Percentiles rank a stretch among this genome's conserved stretches.
Conservation (phyloP, 1,140 invertebrate species). For the Heterodera schachtii region DNA sequence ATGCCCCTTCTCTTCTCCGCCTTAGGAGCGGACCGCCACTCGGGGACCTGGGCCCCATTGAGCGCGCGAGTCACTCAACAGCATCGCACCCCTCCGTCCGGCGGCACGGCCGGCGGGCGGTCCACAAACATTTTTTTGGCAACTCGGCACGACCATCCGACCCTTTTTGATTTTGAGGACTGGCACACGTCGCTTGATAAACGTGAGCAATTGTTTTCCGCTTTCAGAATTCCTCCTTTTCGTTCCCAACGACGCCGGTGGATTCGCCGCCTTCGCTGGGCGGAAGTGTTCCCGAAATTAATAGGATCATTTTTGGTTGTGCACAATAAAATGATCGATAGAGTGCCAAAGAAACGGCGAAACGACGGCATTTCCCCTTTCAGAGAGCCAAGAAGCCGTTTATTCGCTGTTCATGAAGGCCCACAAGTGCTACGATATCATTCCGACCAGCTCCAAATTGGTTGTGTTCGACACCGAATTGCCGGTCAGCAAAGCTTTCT, state of each 20-base stretch:
- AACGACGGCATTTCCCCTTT: constrained; percentile 34
- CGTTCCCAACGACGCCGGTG: constrained; percentile 31
- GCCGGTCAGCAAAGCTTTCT: constrained; percentile 95
- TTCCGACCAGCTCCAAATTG: constrained; percentile 96
- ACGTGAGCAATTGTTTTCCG: constrained; percentile 39
- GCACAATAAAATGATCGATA: not conserved
- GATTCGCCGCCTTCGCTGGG: constrained; percentile 38
- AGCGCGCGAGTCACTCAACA: constrained; percentile 29
- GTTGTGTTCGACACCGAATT: constrained; percentile 99
- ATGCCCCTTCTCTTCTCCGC: not conserved
- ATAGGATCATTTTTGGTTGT: constrained; percentile 60
- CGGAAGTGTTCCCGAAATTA: constrained; percentile 53
- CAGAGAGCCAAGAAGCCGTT: constrained; percentile 64
- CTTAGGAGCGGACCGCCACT: constrained; percentile 17
- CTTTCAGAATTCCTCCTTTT: constrained; percentile 12
- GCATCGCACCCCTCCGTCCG: constrained; percentile 24
- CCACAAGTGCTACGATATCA: constrained; percentile 98
- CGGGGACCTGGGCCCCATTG: not conserved
- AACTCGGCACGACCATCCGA: constrained; percentile 48
- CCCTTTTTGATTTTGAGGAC: constrained; percentile 61
- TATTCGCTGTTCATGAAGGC: constrained; percentile 85
- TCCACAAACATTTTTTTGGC: constrained; percentile 42
- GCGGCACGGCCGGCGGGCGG: constrained; percentile 15
- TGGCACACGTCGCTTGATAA: constrained; percentile 56
- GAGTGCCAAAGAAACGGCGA: not conserved